Evolutionary conservation across 2,888 invertebrate species (phyloP), one percentile per base, ranked within the genome.

Genomic region (Stratiomys singularior): DNA sequence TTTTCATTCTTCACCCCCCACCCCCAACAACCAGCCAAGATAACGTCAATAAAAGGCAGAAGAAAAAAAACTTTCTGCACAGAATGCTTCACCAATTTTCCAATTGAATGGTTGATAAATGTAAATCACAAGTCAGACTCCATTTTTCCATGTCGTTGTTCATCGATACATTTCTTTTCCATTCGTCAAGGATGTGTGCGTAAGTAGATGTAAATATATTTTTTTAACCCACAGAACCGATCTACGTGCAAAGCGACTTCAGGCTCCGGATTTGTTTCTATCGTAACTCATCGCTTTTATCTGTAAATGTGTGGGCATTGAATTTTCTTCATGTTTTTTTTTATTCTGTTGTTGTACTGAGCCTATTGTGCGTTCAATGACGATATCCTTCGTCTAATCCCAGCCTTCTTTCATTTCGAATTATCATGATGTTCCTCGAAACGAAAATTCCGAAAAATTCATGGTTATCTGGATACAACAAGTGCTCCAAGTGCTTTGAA

Each of bases 111-210:
- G 15, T 18, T 52, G 52, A 52, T 18, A 52, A 52, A 52, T 52
- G 52, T 15, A 52, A 52, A 52, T 52, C 52, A 52, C 52, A 52
- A 52, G 18, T 52, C 52, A 52, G 52, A 52, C n/a, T 52, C 52
- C 52, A n/a, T 52, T 52, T 52, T 52, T 52, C 52, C 52, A 18
- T n/a, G 52, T 18, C 15, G 52, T 18, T 18, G 52, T 52, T 37
- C 52, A 52, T 52, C 52, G 15, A 13, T 52, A 13, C 4, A 52
- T 52, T 13, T 52, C 9, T 37, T 37, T 37, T 37, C 37, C 37
- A 5, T 37, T 9, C 3, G 37, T 9, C 37, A 37, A 37, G 5
- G 9, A 37, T 37, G 37, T 37, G 9, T 37, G 37, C 37, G 37
- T 37, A 9, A 5, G 52, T n/a, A 52, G 3, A 52, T 13, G 52